Base-by-base conservation (phyloP, 2,797 vertebrate genomes). In the Acipenser oxyrinchus region DNA sequence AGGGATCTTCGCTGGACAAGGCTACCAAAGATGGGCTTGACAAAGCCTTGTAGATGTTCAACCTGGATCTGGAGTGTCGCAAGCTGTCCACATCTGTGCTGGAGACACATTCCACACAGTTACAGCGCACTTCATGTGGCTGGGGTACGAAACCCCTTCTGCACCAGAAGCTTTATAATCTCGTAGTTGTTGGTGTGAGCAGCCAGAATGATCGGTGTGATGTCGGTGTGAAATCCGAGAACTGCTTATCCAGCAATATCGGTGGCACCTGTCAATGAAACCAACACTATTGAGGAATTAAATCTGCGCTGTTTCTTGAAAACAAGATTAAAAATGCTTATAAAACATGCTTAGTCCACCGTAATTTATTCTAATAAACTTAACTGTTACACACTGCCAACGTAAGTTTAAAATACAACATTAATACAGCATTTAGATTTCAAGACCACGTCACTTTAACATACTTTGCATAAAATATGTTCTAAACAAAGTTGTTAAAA, bases 101-200 rank as follows among this genome's bases (percentile, higher is more conserved):
- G 50, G 93, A 95, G 69, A 91, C 82, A 0, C 97, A 99, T 68
- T 98, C 97, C 0, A 92, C 79, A 0, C 97, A 99, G 81, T 94
- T 96, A 69, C 97, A 99, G 62, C 93, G 95, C 49, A 99, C 95
- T 65, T 94, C 92, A 0, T 99, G 96, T 0, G 96, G 96, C 78
- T 94, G 87, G 7, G 96, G 96, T 67, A 99, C 87, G 0, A 94
- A 96, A 49, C 0, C 96, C 96, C 66, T 94, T 93, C 83, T 95
- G 95, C 49, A 99, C 87, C 1, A 99, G 87, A 66, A 97, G 89
- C 77, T 98, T 99, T 78, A 98, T 95, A 68, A 99, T 93, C 81
- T 99, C 92, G 0, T 98, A 99, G 82, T 97, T 98, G 86, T 98
- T 98, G 53, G 95, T 97, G 84, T 99, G 96, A 50, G 96, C 96